These are phyloP conservation scores for Hycleus phaleratus DNA, from an alignment of 1,140 invertebrate genomes.

Conservation along the genomic window DNA sequence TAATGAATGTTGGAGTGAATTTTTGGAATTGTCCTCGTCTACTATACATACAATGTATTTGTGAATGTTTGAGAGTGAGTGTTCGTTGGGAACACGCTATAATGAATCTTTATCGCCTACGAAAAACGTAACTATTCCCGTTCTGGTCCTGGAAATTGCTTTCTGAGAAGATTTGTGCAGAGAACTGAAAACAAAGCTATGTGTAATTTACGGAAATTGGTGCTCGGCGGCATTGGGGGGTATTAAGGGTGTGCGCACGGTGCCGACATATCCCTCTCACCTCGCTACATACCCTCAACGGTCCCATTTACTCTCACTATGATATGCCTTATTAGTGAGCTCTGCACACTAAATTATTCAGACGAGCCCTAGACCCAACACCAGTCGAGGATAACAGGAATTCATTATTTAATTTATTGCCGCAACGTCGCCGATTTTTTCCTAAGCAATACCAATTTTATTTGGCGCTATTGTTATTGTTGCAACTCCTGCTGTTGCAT, in stretches of 20 bases:
- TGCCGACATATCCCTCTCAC: conserved; percentile 1
- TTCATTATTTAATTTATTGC: conserved; percentile 21
- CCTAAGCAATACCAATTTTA: no score
- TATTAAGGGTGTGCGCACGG: conserved; percentile 22
- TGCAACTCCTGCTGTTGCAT: no score
- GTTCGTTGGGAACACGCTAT: conserved; percentile 27
- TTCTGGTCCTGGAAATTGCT: conserved; percentile 31
- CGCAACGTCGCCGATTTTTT: conserved; percentile 15
- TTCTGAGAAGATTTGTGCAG: conserved; percentile 37
- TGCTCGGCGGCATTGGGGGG: conserved; percentile 24
- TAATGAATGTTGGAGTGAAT: conserved; percentile 25
- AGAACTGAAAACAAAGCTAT: conserved; percentile 36
- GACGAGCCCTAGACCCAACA: conserved; percentile 11
- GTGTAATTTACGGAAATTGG: conserved; percentile 39
- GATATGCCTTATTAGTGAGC: conserved; percentile 28
- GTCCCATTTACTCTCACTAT: conserved; percentile 17
- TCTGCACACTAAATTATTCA: conserved; percentile 25
- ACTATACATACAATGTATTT: no score
- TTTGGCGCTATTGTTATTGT: no score
- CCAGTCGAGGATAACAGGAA: conserved; percentile 19
- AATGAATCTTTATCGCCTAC: conserved; percentile 39
- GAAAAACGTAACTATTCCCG: conserved; percentile 37
- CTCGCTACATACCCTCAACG: conserved; percentile 8
- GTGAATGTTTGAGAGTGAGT: conserved; percentile 4
- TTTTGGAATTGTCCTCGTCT: conserved; percentile 3